These are phyloP conservation scores for Cisticola juncidis DNA, from an alignment of 2,113 vertebrate species.

Conservation along the genomic window DNA sequence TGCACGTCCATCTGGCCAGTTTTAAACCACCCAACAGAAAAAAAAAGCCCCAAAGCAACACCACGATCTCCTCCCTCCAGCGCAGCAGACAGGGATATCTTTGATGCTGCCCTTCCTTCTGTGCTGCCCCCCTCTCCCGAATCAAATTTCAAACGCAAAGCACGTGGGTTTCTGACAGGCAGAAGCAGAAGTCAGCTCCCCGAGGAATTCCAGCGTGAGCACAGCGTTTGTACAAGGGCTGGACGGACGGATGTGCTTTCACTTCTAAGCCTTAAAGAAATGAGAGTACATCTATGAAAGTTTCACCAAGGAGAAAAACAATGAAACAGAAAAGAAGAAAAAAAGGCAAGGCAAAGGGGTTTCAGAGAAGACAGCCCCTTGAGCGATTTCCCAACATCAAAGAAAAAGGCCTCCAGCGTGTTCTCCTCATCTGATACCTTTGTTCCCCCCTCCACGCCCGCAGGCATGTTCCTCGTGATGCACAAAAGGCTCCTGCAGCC, in stretches of 20 bases:
- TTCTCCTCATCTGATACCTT: conserved; percentile 66
- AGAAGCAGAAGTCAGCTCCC: not conserved
- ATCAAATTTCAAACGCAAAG: not conserved
- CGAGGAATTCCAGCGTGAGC: not conserved
- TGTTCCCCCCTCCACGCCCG: conserved; percentile 52
- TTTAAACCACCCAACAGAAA: not conserved
- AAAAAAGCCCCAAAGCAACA: not conserved
- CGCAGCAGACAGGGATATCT: not conserved
- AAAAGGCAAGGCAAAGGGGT: conserved; percentile 23
- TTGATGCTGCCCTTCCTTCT: not conserved
- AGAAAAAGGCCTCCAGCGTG: conserved; percentile 71
- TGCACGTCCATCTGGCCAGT: accelerated
- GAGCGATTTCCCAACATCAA: conserved; percentile 75
- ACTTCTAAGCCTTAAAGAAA: conserved; percentile 33
- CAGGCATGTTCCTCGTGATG: conserved; percentile 25
- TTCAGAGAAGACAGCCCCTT: conserved; percentile 73
- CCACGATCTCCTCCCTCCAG: not conserved
- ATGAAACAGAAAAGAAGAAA: not conserved
- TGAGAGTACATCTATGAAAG: not conserved
- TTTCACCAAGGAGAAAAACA: conserved; percentile 5
- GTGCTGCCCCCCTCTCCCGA: not conserved
- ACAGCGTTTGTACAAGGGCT: not conserved
- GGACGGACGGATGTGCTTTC: not conserved
- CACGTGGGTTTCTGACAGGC: not conserved
- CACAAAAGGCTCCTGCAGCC: conserved; percentile 42